Conservation (phyloP, 2,888 invertebrate species). For the Trichopoda pennipes region DNA sequence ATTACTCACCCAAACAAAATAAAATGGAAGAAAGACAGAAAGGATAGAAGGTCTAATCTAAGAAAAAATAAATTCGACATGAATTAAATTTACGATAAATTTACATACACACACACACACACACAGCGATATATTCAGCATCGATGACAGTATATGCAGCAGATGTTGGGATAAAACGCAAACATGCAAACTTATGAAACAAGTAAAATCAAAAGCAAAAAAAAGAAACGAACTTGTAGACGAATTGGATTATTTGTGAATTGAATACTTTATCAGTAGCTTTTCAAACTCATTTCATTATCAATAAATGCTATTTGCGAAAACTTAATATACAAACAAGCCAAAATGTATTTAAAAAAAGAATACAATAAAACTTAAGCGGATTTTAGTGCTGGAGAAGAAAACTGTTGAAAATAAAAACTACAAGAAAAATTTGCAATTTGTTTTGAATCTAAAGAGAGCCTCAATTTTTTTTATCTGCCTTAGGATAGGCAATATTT, state of each 20-base stretch:
- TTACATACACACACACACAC: constrained; percentile 75
- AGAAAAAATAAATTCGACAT: constrained; percentile 17
- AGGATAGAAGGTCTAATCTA: background rate
- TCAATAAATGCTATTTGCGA: constrained; percentile 57
- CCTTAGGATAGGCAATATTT: constrained; percentile 5
- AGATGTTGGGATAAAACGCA: constrained; percentile 58
- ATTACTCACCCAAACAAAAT: constrained; percentile 11
- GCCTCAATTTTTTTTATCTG: background rate
- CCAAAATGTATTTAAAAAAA: background rate
- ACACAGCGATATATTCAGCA: too few relatives aligned
- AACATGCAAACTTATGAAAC: constrained; percentile 42
- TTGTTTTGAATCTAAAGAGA: background rate
- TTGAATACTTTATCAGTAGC: constrained; percentile 65
- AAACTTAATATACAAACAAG: constrained; percentile 2
- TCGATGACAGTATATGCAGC: constrained; percentile 44
- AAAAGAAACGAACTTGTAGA: constrained; percentile 37
- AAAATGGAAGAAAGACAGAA: constrained; percentile 17
- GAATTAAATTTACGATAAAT: constrained; percentile 78
- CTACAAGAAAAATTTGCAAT: too few relatives aligned
- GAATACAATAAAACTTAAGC: background rate
- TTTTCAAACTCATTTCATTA: constrained; percentile 49
- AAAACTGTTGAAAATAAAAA: background rate
- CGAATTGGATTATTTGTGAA: constrained; percentile 68
- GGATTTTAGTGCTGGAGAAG: background rate
- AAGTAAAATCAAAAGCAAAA: background rate